Evolutionary conservation across 2,888 invertebrate genomes (phyloP).

Genomic region (Flexamia atlantica): DNA sequence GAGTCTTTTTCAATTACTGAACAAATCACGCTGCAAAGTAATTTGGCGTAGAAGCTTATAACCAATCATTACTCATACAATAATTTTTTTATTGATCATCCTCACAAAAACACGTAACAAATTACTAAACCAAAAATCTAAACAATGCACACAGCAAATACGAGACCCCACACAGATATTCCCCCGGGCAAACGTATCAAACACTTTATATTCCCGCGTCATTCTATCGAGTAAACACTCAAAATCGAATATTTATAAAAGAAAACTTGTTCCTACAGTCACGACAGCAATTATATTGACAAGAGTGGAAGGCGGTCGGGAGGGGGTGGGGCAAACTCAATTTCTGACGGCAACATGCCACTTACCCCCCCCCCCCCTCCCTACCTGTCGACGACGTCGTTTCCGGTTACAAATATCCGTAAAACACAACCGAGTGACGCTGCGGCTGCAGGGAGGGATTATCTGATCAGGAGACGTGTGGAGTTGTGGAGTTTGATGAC

Average conservation of each 20-base stretch:
- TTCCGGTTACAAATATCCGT: constrained; percentile 55
- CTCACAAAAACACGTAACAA: no score
- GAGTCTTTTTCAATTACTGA: no score
- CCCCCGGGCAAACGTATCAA: background rate
- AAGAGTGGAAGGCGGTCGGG: constrained; percentile 15
- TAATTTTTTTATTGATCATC: no score
- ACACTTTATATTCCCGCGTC: background rate
- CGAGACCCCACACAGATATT: no score
- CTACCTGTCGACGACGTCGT: constrained; percentile 40
- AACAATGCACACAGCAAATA: no score
- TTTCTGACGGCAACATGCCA: constrained; percentile 59
- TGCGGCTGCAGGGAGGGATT: background rate
- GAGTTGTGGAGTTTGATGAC: no score
- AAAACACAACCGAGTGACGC: constrained; percentile 31
- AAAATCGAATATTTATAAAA: constrained; percentile 52
- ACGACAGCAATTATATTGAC: constrained; percentile 57
- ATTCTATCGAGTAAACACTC: constrained; percentile 36
- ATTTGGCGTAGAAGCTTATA: no score
- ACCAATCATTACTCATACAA: no score
- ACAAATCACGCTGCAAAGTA: no score
- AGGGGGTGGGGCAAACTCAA: constrained; percentile 43
- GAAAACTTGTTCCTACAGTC: constrained; percentile 46
- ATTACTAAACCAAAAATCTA: no score
- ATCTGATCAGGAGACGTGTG: no score
- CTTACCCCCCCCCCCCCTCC: constrained; percentile 21